Evolutionary conservation across 2,113 vertebrate species (phyloP).

Genomic region (Eulemur macaco): DNA sequence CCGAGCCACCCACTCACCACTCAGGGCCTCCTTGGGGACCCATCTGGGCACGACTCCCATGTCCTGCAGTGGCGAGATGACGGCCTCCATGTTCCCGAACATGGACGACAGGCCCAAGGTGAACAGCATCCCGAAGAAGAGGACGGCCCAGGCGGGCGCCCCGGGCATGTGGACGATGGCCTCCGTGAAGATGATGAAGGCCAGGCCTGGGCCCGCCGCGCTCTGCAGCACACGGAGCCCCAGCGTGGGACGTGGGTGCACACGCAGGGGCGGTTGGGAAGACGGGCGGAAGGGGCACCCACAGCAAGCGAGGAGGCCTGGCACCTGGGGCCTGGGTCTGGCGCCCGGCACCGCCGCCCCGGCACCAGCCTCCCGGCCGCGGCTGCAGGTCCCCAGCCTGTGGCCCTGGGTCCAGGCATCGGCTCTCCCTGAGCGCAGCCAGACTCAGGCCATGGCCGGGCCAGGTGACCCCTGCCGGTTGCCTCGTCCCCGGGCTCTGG

Average conservation of each 20-base stretch:
- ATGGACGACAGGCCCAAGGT: conserved; percentile 94
- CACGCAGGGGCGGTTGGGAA: too few relatives aligned
- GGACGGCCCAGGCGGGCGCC: conserved; percentile 90
- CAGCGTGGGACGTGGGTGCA: too few relatives aligned
- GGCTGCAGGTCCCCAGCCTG: too few relatives aligned
- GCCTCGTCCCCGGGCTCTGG: not conserved
- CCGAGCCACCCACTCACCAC: conserved; percentile 84
- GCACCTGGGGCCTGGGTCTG: fast-evolving
- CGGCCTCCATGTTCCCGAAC: conserved; percentile 93
- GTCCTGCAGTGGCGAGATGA: conserved; percentile 90
- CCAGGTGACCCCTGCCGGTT: not conserved
- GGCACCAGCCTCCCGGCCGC: not conserved
- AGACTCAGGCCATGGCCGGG: fast-evolving
- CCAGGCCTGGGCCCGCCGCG: conserved; percentile 92
- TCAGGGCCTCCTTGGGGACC: conserved; percentile 87
- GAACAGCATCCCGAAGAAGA: conserved; percentile 96
- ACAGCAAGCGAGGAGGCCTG: fast-evolving
- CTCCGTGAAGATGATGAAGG: conserved; percentile 94
- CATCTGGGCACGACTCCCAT: conserved; percentile 82
- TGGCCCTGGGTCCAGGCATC: fast-evolving
- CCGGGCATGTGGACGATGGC: conserved; percentile 91
- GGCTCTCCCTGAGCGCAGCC: fast-evolving
- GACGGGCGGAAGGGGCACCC: fast-evolving
- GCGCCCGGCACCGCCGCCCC: fast-evolving
- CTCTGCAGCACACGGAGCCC: conserved; percentile 83